Conservation (phyloP, 2,113 vertebrate species). For the Ascaphus truei region DNA sequence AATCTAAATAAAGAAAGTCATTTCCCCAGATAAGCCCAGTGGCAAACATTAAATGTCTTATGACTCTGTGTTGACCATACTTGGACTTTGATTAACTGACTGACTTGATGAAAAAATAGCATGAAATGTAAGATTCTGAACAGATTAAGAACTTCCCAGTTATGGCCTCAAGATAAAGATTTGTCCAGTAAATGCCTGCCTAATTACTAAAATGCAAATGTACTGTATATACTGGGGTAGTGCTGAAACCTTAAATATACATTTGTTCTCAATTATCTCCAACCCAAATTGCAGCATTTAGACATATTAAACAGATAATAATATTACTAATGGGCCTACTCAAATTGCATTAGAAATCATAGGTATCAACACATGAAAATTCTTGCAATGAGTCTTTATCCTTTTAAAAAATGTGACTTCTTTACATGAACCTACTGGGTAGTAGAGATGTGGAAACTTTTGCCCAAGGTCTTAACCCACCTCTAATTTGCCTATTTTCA, state of each 20-base stretch:
- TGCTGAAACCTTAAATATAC: slow-evolving; percentile 34
- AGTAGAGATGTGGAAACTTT: too few species aligned
- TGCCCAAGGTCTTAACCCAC: too few species aligned
- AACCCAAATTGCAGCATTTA: slow-evolving; percentile 34
- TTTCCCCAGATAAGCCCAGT: slow-evolving; percentile 35
- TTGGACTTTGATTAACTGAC: slow-evolving; percentile 39
- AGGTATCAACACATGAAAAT: not conserved
- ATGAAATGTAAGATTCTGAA: slow-evolving; percentile 27
- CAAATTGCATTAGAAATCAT: slow-evolving; percentile 14
- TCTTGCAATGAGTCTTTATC: not conserved
- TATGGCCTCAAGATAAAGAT: slow-evolving; percentile 36
- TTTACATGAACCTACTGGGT: not conserved
- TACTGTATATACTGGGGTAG: slow-evolving; percentile 27
- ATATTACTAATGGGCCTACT: slow-evolving; percentile 15
- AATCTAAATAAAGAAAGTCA: slow-evolving; percentile 37
- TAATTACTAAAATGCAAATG: slow-evolving; percentile 38
- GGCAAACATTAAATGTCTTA: slow-evolving; percentile 39
- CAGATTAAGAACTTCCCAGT: slow-evolving; percentile 31
- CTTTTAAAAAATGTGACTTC: not conserved
- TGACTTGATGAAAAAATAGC: slow-evolving; percentile 36
- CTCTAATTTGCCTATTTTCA: too few species aligned
- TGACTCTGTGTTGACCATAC: slow-evolving; percentile 35
- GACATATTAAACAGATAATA: slow-evolving; percentile 29
- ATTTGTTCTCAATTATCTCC: slow-evolving; percentile 37
- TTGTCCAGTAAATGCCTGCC: slow-evolving; percentile 33